phyloP scores from a whole-genome alignment of 2,888 invertebrate genomes.

The Agonopterix subpropinquella region DNA sequence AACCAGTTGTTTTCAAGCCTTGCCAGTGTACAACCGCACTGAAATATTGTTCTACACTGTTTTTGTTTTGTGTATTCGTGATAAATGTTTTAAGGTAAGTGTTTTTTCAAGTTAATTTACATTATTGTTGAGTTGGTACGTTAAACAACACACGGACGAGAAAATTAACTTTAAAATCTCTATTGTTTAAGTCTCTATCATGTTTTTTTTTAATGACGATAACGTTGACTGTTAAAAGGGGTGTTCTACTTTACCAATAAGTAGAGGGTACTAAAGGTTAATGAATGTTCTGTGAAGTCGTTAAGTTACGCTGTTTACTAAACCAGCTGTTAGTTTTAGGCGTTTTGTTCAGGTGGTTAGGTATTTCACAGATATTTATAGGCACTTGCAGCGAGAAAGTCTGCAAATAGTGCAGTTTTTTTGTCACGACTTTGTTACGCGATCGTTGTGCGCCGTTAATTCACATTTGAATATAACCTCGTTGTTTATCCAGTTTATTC shows the following conservation, averaged over 20 bases:
- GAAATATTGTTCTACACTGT: constrained; percentile 17
- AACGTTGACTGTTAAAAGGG: neutral
- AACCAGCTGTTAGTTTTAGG: neutral
- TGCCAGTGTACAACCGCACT: constrained; percentile 29
- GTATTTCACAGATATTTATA: neutral
- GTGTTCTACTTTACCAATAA: neutral
- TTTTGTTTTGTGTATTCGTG: constrained; percentile 43
- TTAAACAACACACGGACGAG: too few relatives aligned
- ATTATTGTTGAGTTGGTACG: too few relatives aligned
- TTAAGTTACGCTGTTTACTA: neutral
- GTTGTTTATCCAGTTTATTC: neutral
- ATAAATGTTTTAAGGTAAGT: constrained; percentile 64
- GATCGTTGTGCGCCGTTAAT: neutral
- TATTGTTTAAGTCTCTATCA: too few relatives aligned
- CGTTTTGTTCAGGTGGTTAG: neutral
- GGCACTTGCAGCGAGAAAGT: too few relatives aligned
- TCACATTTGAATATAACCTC: neutral
- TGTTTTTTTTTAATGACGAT: neutral
- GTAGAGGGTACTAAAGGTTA: neutral
- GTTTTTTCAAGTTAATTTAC: neutral
- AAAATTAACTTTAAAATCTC: too few relatives aligned
- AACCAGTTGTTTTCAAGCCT: constrained; percentile 51
- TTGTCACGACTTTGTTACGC: too few relatives aligned
- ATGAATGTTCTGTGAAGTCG: neutral
- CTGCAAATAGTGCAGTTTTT: too few relatives aligned